These are phyloP conservation scores for Agapostemon virescens DNA, from an alignment of 2,888 invertebrate species.

Conservation along the genomic window DNA sequence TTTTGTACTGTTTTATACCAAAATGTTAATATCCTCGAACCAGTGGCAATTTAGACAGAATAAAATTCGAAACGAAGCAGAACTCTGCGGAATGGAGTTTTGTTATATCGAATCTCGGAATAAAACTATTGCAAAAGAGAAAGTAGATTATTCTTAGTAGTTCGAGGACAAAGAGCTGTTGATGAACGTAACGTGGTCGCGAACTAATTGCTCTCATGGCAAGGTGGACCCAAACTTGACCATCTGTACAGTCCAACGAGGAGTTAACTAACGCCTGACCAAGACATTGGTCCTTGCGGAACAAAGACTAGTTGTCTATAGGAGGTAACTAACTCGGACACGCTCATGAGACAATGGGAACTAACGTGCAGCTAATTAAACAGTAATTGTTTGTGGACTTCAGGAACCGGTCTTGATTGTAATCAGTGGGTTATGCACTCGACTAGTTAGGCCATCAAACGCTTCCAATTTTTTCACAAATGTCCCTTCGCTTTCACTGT, in stretches of 20 bases:
- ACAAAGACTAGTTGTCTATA: not conserved
- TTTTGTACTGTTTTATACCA: too few species aligned
- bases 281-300: slow-evolving; percentile 18
- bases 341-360: not conserved
- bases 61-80: too few species aligned
- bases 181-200: slow-evolving; percentile 15
- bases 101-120: too few species aligned
- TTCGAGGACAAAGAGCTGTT: too few species aligned
- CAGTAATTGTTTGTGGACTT: not conserved
- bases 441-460: not conserved
- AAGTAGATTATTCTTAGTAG: too few species aligned
- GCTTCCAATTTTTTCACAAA: not conserved
- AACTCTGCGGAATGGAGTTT: too few species aligned
- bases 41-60: too few species aligned
- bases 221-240: slow-evolving; percentile 27
- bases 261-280: slow-evolving; percentile 24
- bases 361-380: not conserved
- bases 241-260: not conserved
- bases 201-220: slow-evolving; percentile 17
- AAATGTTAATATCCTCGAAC: too few species aligned
- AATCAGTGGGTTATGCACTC: not conserved
- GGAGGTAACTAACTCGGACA: not conserved
- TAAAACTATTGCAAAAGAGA: too few species aligned
- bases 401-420: not conserved
- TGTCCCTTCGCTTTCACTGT: not conserved